These are phyloP conservation scores for Acanthiza pusilla DNA, from an alignment of 2,797 vertebrate species.

Conservation along the genomic window DNA sequence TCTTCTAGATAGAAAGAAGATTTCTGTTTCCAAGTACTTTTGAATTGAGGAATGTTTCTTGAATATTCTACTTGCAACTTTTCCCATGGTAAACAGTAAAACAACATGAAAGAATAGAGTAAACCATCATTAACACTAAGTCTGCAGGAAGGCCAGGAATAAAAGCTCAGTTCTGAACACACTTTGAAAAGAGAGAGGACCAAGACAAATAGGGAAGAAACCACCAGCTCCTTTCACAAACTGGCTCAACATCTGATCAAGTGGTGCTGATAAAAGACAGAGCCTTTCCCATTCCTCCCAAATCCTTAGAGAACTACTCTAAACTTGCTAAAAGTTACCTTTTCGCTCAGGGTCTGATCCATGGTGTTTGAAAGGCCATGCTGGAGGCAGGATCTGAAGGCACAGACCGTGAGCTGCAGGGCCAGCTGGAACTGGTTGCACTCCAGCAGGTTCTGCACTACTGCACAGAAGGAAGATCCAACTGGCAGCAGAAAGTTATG, in stretches of 20 bases:
- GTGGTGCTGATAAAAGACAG: neutral
- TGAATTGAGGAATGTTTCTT: neutral
- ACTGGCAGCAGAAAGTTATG: slow-evolving; percentile 75
- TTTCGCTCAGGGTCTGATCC: slow-evolving; percentile 74
- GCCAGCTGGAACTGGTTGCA: slow-evolving; percentile 90
- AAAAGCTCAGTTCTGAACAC: neutral
- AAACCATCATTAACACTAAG: neutral
- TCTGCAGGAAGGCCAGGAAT: neutral
- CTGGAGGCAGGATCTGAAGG: slow-evolving; percentile 84
- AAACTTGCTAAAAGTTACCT: slow-evolving; percentile 68
- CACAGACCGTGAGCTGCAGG: slow-evolving; percentile 80
- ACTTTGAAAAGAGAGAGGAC: neutral
- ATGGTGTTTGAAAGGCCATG: slow-evolving; percentile 84
- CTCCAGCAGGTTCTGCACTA: slow-evolving; percentile 89
- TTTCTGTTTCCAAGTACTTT: neutral
- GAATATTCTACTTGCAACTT: neutral
- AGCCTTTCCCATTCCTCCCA: neutral
- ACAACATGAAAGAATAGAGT: neutral
- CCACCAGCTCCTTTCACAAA: neutral
- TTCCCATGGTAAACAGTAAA: neutral
- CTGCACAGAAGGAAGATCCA: slow-evolving; percentile 74
- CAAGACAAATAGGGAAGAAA: neutral
- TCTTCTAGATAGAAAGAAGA: neutral
- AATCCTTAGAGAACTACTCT: neutral
- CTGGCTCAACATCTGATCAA: neutral